Evolutionary conservation across 2,888 invertebrate genomes (phyloP), one percentile per base, ranked within the genome.

Genomic region (Iselma pallidipennis): DNA sequence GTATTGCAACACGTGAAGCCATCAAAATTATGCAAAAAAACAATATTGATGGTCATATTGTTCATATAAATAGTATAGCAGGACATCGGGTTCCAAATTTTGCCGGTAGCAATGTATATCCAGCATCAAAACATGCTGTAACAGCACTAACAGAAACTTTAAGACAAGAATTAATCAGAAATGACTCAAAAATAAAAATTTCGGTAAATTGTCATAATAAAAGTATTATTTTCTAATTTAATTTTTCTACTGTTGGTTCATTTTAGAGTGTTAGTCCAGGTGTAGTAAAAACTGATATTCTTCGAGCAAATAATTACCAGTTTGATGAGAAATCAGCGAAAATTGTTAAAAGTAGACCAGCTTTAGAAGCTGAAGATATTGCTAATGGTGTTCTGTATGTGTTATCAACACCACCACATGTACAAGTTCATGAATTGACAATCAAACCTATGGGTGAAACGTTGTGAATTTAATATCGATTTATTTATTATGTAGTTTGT

Each of bases 261-360:
- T 50, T 59, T 53, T 57, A 65, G 65, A 63, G 65, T 31, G 51
- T 65, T 23, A 65, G 65, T 57, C 65, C 65, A 10, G 65, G 62
- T 4, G 12, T 29, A 14, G 59, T 59, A 16, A 37, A 48, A 7
- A 64, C 61, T 25, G 53, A 51, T n/a, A 26, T 59, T 33, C 1
- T 12, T 4, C 10, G 12, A 19, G 59, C 37, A 25, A 48, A 25
- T 10, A 19, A 23, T 4, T 54, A 48, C 10, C 16, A 21, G 2
- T 16, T 10, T 4, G 26, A 54, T 14, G 21, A 5, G 7, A 42
- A 42, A 42, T 37, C 26, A 3, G 19, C 9, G 10, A 14, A n/a
- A 28, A 16, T 33, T 7, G 9, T 49, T 4, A 25, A 28, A 10
- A 16, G 21, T 12, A n/a, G 26, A 14, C 59, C 64, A 5, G 31